These are phyloP conservation scores for Chironomus tepperi DNA, from an alignment of 1,140 invertebrate genomes.

Conservation along the genomic window DNA sequence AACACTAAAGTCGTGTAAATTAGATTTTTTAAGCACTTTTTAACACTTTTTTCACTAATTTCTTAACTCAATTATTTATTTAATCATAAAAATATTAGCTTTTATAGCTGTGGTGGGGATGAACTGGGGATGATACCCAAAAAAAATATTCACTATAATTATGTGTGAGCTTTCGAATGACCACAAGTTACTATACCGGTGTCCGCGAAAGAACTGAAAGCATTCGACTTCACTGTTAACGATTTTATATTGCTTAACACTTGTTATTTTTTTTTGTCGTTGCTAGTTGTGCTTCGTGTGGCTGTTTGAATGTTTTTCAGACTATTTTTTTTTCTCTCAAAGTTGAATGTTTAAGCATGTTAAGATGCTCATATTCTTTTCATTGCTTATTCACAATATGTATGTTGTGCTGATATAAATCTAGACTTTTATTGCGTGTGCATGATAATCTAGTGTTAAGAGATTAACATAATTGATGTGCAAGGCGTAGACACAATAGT, in stretches of 20 bases:
- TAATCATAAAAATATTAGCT: background rate
- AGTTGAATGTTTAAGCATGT: background rate
- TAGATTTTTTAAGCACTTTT: background rate
- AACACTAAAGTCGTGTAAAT: too few relatives aligned
- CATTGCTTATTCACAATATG: background rate
- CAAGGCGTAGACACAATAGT: too few relatives aligned
- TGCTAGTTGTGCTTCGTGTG: background rate
- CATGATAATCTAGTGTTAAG: background rate
- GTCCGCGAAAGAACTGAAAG: conserved; percentile 23
- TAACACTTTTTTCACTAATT: conserved; percentile 3
- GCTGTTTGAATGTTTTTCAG: conserved; percentile 1
- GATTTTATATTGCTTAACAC: conserved; percentile 22
- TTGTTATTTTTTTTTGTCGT: background rate
- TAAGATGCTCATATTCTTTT: background rate
- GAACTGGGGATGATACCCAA: background rate
- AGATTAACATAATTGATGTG: too few relatives aligned
- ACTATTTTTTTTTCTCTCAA: background rate
- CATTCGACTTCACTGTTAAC: conserved; percentile 16
- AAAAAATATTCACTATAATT: background rate
- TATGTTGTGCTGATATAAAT: background rate
- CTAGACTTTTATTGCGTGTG: background rate
- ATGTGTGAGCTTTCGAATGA: background rate
- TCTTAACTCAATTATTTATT: background rate
- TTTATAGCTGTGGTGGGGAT: background rate
- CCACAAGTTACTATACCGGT: conserved; percentile 1